phyloP scores from a whole-genome alignment of 2,113 vertebrate species.

The Erythrocercus mccallii region DNA sequence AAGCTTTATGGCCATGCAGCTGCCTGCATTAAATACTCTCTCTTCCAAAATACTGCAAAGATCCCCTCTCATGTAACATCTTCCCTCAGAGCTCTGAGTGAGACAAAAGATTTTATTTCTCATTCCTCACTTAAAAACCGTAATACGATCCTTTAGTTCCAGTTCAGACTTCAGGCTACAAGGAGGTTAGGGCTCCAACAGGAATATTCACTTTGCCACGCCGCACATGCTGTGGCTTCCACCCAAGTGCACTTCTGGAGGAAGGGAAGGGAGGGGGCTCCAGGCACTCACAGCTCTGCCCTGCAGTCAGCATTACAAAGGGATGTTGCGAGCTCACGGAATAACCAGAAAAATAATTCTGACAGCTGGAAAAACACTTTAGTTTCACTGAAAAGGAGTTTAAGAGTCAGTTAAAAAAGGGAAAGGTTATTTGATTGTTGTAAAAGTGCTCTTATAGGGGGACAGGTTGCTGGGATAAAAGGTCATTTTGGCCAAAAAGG shows the following conservation, averaged over 20 bases:
- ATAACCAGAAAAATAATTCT: conserved; percentile 21
- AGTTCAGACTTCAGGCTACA: not conserved
- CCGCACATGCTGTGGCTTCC: not conserved
- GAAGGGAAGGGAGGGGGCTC: conserved; percentile 45
- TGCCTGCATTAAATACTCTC: not conserved
- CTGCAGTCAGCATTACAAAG: conserved; percentile 23
- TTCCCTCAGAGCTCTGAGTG: not conserved
- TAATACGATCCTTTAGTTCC: not conserved
- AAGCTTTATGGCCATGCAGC: not conserved
- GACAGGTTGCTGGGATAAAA: not conserved
- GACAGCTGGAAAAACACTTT: conserved; percentile 47
- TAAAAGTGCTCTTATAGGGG: not conserved
- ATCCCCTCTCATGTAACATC: not conserved
- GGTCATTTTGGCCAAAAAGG: not conserved
- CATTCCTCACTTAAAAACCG: not conserved
- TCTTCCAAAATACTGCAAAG: not conserved
- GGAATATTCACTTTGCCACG: not conserved
- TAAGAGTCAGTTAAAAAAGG: not conserved
- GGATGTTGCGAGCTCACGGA: not conserved
- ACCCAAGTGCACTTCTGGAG: conserved; percentile 39
- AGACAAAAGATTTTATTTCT: conserved; percentile 13
- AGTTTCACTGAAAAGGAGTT: not conserved
- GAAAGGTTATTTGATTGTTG: not conserved
- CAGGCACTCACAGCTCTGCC: not conserved
- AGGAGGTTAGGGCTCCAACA: not conserved